A percentile compares a stretch with the other conserved stretches of the same genome.
Evolutionary conservation across 2,888 invertebrate species (phyloP).

Genomic region (Carpatolechia fugitivella): DNA sequence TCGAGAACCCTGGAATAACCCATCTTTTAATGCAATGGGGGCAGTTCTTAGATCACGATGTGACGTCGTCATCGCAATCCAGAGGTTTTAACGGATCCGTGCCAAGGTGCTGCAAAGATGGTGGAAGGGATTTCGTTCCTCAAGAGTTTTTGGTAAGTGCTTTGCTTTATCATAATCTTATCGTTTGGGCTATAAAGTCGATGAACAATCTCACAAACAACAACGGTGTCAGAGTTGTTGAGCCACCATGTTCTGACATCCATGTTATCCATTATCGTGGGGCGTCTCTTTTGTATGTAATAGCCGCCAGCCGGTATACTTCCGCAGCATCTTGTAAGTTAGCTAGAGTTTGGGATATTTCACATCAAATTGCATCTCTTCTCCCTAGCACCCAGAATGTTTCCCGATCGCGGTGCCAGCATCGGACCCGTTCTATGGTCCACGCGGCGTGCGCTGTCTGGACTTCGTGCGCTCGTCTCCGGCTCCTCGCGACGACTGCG

Average conservation of each 20-base stretch:
- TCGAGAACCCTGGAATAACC: constrained; percentile 83
- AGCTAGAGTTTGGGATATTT: too few species aligned
- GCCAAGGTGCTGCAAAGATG: constrained; percentile 85
- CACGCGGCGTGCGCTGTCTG: constrained; percentile 85
- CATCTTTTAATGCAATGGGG: constrained; percentile 95
- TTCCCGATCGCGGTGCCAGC: constrained; percentile 87
- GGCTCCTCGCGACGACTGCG: constrained; percentile 88
- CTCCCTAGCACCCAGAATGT: constrained; percentile 94
- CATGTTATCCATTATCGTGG: too few species aligned
- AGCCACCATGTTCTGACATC: too few species aligned
- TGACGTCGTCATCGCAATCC: constrained; percentile 88
- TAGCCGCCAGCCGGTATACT: too few species aligned
- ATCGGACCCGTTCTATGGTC: constrained; percentile 86
- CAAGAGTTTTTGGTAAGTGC: constrained; percentile 80
- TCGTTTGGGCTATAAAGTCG: too few species aligned
- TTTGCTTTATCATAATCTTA: not conserved
- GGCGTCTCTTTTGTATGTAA: too few species aligned
- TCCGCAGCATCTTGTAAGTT: too few species aligned
- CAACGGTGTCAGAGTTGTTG: too few species aligned
- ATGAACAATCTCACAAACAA: too few species aligned
- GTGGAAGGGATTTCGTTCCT: constrained; percentile 80
- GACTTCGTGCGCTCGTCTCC: constrained; percentile 92
- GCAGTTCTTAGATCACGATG: constrained; percentile 93
- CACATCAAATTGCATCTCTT: too few species aligned
- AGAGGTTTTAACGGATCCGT: constrained; percentile 88